phyloP scores from a whole-genome alignment of 2,113 vertebrate genomes.

The Amazona guildingii region DNA sequence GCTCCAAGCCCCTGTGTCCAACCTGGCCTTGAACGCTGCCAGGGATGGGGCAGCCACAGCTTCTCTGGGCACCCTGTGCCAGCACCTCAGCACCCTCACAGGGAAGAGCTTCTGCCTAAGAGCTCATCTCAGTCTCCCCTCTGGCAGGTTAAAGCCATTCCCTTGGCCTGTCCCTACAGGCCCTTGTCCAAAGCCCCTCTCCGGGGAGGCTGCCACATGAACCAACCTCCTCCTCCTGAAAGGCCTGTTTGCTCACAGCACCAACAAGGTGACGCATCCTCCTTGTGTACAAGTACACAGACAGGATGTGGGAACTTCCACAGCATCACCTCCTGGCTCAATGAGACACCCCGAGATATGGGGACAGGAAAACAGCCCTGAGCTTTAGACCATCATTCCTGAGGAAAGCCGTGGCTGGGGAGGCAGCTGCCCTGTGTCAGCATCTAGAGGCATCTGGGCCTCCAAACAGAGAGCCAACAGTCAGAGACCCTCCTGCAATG shows the following conservation, averaged over 20 bases:
- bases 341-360: accelerated
- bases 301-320: background rate
- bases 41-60: too few relatives aligned
- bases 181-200: background rate
- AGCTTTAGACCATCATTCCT: background rate
- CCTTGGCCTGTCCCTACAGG: accelerated
- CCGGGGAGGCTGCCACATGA: background rate
- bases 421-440: background rate
- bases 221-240: background rate
- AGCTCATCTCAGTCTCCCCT: background rate
- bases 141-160: background rate
- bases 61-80: too few relatives aligned
- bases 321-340: background rate
- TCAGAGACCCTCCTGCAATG: background rate
- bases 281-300: background rate
- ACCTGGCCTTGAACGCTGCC: too few relatives aligned
- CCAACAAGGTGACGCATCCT: background rate
- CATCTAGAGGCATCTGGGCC: background rate
- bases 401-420: background rate
- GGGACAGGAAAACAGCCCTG: background rate
- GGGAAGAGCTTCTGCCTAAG: too few relatives aligned
- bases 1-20: too few relatives aligned
- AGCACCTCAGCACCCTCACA: too few relatives aligned
- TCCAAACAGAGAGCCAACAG: background rate
- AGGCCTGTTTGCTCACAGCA: background rate